phyloP scores from a whole-genome alignment of 2,113 vertebrate genomes.

The Jacana jacana region DNA sequence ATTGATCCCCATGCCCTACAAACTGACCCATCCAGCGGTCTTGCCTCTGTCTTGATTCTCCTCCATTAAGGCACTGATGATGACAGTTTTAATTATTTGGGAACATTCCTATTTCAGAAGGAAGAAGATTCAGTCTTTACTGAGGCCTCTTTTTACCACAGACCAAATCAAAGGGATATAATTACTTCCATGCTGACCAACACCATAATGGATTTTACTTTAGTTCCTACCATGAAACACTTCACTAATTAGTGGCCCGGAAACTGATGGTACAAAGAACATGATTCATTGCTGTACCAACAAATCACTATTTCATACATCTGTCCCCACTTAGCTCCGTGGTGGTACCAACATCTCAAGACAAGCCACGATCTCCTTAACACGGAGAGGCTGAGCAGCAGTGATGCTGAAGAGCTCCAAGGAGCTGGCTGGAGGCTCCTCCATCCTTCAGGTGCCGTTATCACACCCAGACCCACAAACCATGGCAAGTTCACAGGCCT shows the following conservation, averaged over 20 bases:
- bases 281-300: background rate
- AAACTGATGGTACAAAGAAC: background rate
- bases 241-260: conserved; percentile 25
- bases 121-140: background rate
- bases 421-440: background rate
- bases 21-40: background rate
- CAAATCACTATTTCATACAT: background rate
- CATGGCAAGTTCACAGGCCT: background rate
- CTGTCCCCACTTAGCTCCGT: background rate
- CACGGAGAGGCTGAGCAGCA: background rate
- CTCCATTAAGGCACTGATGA: background rate
- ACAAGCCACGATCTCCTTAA: background rate
- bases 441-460: background rate
- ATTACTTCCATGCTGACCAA: conserved; percentile 41
- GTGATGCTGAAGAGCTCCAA: background rate
- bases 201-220: conserved; percentile 15
- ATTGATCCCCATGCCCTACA: conserved; percentile 26
- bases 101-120: background rate
- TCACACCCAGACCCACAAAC: background rate
- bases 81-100: background rate
- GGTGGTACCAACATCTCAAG: background rate
- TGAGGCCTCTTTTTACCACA: background rate
- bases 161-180: background rate
- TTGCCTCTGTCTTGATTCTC: background rate
- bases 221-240: background rate